Percentiles rank a stretch among this genome's conserved stretches.
Conservation (phyloP, 2,113 vertebrate species). For the Anolis carolinensis region DNA sequence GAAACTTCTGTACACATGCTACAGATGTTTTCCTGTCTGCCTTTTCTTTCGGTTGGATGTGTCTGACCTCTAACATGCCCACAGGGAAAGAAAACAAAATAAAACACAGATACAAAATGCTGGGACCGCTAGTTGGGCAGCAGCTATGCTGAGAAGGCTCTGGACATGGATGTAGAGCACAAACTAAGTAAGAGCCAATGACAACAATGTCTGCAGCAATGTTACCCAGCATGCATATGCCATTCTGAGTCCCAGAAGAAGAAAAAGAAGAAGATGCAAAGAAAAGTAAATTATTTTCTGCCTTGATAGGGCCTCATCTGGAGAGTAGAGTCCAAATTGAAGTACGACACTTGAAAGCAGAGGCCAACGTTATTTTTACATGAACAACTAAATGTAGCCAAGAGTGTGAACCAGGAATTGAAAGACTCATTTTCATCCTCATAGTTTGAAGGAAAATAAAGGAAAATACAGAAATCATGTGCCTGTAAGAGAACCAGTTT, state of each 20-base stretch:
- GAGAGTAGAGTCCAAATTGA: background rate
- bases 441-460: background rate
- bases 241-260: background rate
- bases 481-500: background rate
- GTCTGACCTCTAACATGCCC: conserved; percentile 63
- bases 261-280: background rate
- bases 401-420: background rate
- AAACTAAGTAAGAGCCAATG: background rate
- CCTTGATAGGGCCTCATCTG: background rate
- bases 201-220: background rate
- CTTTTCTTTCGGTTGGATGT: conserved; percentile 50
- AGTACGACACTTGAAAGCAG: background rate
- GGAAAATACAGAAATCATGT: background rate
- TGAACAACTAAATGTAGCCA: background rate
- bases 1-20: background rate
- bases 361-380: background rate
- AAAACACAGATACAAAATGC: conserved; percentile 19
- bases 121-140: background rate
- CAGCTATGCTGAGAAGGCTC: background rate
- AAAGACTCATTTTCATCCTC: background rate
- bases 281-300: background rate
- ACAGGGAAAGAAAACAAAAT: conserved; percentile 34
- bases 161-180: background rate
- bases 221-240: background rate
- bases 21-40: background rate